These are phyloP conservation scores for Nematolebias whitei DNA, from an alignment of 2,113 vertebrate genomes.

Conservation along the genomic window DNA sequence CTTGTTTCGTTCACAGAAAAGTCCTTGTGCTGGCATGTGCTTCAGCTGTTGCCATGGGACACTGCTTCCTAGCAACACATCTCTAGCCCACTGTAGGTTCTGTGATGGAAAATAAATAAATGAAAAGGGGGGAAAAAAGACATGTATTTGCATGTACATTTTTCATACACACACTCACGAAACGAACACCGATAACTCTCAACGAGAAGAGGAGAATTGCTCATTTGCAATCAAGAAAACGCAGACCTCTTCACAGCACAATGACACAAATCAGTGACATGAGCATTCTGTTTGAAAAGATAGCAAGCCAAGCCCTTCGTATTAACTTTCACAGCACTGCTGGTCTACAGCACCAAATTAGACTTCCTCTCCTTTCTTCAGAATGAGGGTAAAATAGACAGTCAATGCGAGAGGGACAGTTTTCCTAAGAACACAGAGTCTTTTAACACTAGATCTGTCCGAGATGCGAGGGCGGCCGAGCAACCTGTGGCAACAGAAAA, in stretches of 20 bases:
- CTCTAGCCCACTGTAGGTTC: slow-evolving; percentile 98
- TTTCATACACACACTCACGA: neutral
- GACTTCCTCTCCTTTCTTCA: slow-evolving; percentile 11
- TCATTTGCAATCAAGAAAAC: slow-evolving; percentile 44
- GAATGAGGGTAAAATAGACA: slow-evolving; percentile 24
- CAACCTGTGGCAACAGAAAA: slow-evolving; percentile 30
- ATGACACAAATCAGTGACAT: slow-evolving; percentile 49
- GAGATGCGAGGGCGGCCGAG: slow-evolving; percentile 23
- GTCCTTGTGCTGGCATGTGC: slow-evolving; percentile 99
- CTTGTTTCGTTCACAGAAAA: slow-evolving; percentile 99
- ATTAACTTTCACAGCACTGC: slow-evolving; percentile 24
- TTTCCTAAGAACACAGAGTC: slow-evolving; percentile 14
- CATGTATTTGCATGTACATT: slow-evolving; percentile 25
- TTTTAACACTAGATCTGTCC: slow-evolving; percentile 36
- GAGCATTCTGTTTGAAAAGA: slow-evolving; percentile 25
- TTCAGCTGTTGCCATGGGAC: slow-evolving; percentile 98
- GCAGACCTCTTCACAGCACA: slow-evolving; percentile 20
- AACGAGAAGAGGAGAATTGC: slow-evolving; percentile 3
- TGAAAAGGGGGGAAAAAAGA: slow-evolving; percentile 1
- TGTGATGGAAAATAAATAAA: slow-evolving; percentile 79
- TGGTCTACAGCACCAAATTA: slow-evolving; percentile 28
- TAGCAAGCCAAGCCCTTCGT: slow-evolving; percentile 22
- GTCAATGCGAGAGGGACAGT: slow-evolving; percentile 1
- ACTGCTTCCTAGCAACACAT: slow-evolving; percentile 98
- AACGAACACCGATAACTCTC: slow-evolving; percentile 2